phyloP scores from a whole-genome alignment of 2,888 invertebrate genomes.

The Germaria angustata region DNA sequence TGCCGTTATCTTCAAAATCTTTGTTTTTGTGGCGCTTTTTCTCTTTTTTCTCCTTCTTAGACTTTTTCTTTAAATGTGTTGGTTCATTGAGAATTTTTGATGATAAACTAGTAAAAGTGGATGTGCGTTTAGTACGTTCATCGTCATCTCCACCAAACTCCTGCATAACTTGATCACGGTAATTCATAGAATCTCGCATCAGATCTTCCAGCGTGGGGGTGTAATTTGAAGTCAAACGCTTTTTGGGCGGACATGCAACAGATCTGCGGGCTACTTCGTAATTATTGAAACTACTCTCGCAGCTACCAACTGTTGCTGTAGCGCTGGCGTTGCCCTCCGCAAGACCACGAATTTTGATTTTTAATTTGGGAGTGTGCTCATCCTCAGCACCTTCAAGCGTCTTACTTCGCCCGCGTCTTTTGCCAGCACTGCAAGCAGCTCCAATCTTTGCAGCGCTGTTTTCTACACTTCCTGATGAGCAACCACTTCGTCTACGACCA shows the following conservation, averaged over 20 bases:
- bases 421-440: constrained; percentile 76
- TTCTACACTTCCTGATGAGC: constrained; percentile 79
- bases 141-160: constrained; percentile 87
- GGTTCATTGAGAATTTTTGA: constrained; percentile 47
- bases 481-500: constrained; percentile 81
- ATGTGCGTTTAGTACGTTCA: constrained; percentile 67
- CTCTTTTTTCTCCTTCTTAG: constrained; percentile 82
- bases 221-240: constrained; percentile 82
- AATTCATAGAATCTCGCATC: constrained; percentile 92
- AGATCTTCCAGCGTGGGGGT: constrained; percentile 89
- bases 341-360: constrained; percentile 86
- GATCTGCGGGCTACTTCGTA: constrained; percentile 80
- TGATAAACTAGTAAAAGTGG: constrained; percentile 76
- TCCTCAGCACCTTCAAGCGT: constrained; percentile 78
- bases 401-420: constrained; percentile 78
- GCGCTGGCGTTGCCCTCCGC: constrained; percentile 67
- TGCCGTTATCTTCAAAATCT: constrained; percentile 45
- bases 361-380: constrained; percentile 83
- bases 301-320: constrained; percentile 62
- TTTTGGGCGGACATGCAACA: constrained; percentile 89
- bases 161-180: constrained; percentile 90
- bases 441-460: constrained; percentile 73
- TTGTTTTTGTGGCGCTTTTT: constrained; percentile 80
- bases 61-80: constrained; percentile 73
- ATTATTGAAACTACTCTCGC: constrained; percentile 72